These are phyloP conservation scores for Pelobates cultripes DNA, from an alignment of 2,797 vertebrate species.

Conservation along the genomic window DNA sequence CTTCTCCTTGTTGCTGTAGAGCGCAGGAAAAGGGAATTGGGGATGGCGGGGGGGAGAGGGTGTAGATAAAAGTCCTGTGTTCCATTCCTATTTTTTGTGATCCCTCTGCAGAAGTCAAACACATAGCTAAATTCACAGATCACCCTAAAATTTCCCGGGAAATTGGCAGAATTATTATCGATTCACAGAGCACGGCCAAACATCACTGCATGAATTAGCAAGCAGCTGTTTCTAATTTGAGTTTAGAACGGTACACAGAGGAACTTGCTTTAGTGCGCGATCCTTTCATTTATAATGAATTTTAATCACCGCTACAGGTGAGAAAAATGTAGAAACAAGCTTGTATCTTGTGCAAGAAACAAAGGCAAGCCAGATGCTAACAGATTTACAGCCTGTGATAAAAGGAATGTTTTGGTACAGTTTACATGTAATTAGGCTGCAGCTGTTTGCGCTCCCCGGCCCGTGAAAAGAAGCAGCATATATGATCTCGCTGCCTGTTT, in stretches of 20 bases:
- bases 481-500: conserved; percentile 70
- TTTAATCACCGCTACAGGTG: conserved; percentile 88
- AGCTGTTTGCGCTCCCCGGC: conserved; percentile 85
- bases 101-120: conserved; percentile 58
- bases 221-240: conserved; percentile 96
- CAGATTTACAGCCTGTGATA: conserved; percentile 85
- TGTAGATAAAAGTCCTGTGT: not conserved
- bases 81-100: not conserved
- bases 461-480: conserved; percentile 74
- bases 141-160: conserved; percentile 70
- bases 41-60: not conserved
- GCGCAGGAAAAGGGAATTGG: no score
- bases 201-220: conserved; percentile 86
- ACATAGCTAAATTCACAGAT: conserved; percentile 60
- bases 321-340: conserved; percentile 87
- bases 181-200: conserved; percentile 82
- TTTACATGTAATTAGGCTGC: conserved; percentile 88
- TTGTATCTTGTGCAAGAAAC: conserved; percentile 86
- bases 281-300: conserved; percentile 87
- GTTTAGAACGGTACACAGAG: conserved; percentile 84
- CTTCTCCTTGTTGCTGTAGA: not conserved
- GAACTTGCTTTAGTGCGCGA: conserved; percentile 85
- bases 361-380: conserved; percentile 87
- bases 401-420: conserved; percentile 87
- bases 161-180: conserved; percentile 78